A percentile compares a stretch with the other conserved stretches of the same genome.
Evolutionary conservation across 2,797 vertebrate genomes (phyloP).

Genomic region (Gambelia wislizenii): DNA sequence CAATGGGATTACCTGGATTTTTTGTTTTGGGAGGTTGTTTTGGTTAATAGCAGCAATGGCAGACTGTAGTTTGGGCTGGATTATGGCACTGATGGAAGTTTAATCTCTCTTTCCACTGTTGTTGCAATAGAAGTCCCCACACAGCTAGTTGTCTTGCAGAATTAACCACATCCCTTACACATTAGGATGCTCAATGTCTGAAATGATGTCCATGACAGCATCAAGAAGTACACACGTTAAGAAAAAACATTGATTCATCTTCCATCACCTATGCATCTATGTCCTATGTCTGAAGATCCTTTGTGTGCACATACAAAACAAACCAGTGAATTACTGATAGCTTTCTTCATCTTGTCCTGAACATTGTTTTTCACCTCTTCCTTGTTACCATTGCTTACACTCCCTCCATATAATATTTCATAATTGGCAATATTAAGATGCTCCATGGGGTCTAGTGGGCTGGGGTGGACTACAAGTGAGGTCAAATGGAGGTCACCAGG

Average conservation of each 20-base stretch:
- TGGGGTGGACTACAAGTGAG: too few relatives aligned
- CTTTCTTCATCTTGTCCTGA: background rate
- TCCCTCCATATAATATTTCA: too few relatives aligned
- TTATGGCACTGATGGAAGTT: background rate
- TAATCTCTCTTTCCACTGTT: background rate
- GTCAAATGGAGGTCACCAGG: too few relatives aligned
- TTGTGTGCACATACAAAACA: background rate
- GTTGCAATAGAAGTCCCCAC: background rate
- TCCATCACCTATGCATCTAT: too few relatives aligned
- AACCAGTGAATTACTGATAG: background rate
- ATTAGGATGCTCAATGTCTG: background rate
- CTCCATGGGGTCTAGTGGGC: too few relatives aligned
- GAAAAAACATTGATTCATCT: too few relatives aligned
- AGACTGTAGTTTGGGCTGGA: background rate
- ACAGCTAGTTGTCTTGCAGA: background rate
- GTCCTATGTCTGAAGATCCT: background rate
- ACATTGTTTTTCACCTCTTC: background rate
- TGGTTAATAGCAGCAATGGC: background rate
- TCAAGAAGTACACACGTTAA: background rate
- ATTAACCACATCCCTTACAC: background rate
- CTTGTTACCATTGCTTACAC: too few relatives aligned
- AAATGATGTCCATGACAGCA: background rate
- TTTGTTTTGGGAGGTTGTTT: background rate
- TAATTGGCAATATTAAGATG: too few relatives aligned
- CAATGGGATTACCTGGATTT: background rate